Evolutionary conservation across 2,888 invertebrate species (phyloP), one percentile per base, ranked within the genome.

Genomic region (Platerodrilus igneus): DNA sequence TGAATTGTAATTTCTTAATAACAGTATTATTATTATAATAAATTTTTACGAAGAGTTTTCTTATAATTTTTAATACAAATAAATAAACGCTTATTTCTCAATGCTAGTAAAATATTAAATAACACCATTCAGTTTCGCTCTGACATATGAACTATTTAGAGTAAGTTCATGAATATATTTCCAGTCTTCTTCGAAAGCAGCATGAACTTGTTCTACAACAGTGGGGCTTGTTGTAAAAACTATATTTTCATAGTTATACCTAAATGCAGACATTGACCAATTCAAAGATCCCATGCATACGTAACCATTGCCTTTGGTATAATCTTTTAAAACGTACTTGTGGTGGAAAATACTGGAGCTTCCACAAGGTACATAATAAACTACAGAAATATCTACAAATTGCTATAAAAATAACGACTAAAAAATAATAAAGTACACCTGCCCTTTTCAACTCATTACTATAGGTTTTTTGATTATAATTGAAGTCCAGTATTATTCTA

Each of bases 321-420:
- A 61, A 48, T 66, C 66, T 49, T 66, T 66, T 2, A 66, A 37
- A 27, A 63, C 62, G 45, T 55, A 66, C 50, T 66, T 66, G 32
- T 59, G 55, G 50, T 66, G 66, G 59, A 66, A 60, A 30, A 66
- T 63, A 37, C 55, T 57, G 15, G 50, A 45, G 10, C 38, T 30
- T 14, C 39, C 17, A 13, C 32, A 47, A 26, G 50, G 52, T 3
- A 62, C 38, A 41, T 55, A 63, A 37, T 56, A 54, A 28, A 52
- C 47, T 14, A 55, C 23, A 27, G 41, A 17, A 7, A 45, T 48
- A 29, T 52, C 55, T 55, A 41, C 37, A 61, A 58, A 31, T 11
- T 23, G 23, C 17, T 26, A 22, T 9, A 22, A 22, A 9, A 9
- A 18, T 38, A 17, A 39, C 13, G 14, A 10, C 5, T 23, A 23